Evolutionary conservation across 2,113 vertebrate genomes (phyloP), one percentile per base, ranked within the genome.

Genomic region (Notarius quadriscutis): DNA sequence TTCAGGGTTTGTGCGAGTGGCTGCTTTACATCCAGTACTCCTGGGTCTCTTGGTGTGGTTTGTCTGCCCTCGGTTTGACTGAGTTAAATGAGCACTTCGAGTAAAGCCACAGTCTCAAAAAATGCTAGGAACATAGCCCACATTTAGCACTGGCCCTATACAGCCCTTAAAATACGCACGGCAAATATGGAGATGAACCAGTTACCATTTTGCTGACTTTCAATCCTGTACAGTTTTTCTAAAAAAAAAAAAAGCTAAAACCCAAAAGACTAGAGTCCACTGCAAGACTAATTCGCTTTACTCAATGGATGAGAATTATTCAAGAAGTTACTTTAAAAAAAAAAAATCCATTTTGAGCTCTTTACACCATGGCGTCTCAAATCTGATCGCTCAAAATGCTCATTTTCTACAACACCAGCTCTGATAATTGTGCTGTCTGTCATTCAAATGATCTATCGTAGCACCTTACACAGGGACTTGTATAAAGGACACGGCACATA

Each of bases 31-130:
- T 27, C 57, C 48, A 5, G n/a, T 50, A 27, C 74, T 25, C 27
- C 63, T 51, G 30, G 9, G 27, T 79, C 11, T 71, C 51, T 69
- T 75, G 51, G 83, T 30, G 57, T 79, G 48, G 79, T 48, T 77
- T 17, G 82, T 84, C 80, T 87, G 82, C 84, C 86, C 87, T 72
- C 74, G 62, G 15, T 7, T 84, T 74, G 86, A 86, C 86, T 84
- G 86, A 22, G n/a, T n/a, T 48, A 91, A 91, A 89, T 88, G 88
- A 88, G 63, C 72, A 79, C 80, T 86, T 87, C 77, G 84, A 89
- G 84, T 84, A 91, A 89, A 90, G 72, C 90, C 89, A 88, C 89
- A 87, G 74, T 81, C 48, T 81, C 79, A 79, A 71, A 86, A 57
- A 88, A 75, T 50, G 63, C 82, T 57, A 84, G 75, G 85, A 91